A percentile compares a stretch with the other conserved stretches of the same genome.
Conservation (phyloP, 2,113 vertebrate species). For the Thomomys bottae region DNA sequence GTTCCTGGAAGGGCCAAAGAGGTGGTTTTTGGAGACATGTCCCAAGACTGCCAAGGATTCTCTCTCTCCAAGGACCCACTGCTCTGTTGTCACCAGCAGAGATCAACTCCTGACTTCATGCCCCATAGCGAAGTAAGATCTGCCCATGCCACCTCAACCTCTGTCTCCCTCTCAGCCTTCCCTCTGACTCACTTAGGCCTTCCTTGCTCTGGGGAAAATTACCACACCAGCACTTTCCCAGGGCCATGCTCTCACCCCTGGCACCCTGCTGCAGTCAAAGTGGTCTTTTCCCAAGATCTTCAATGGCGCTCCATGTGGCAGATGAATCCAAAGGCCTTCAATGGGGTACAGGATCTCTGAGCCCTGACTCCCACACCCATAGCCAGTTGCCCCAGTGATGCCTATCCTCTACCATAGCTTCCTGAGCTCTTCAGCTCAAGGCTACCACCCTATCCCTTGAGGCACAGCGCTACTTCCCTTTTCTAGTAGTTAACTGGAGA, state of each 20-base stretch:
- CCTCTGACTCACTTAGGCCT: not conserved
- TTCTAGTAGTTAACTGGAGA: not conserved
- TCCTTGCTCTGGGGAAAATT: not conserved
- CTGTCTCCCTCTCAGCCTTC: no score
- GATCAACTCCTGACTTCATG: not conserved
- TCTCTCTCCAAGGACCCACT: not conserved
- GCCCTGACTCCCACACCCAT: not conserved
- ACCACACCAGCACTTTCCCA: not conserved
- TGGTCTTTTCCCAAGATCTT: not conserved
- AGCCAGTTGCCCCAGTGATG: not conserved
- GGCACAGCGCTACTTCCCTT: no score
- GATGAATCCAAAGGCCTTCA: not conserved
- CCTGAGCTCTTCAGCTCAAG: no score
- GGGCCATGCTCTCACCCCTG: not conserved
- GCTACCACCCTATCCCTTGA: not conserved
- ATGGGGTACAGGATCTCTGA: not conserved
- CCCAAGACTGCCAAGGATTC: not conserved
- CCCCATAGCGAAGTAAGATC: not conserved
- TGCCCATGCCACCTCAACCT: not conserved
- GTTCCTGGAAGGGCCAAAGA: not conserved
- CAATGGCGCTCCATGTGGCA: no score
- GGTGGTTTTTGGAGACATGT: not conserved
- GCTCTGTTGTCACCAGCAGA: not conserved
- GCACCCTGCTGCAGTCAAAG: fast-evolving
- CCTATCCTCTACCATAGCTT: fast-evolving